Evolutionary conservation across 2,888 invertebrate species (phyloP).

Genomic region (Heliconius ismenius): DNA sequence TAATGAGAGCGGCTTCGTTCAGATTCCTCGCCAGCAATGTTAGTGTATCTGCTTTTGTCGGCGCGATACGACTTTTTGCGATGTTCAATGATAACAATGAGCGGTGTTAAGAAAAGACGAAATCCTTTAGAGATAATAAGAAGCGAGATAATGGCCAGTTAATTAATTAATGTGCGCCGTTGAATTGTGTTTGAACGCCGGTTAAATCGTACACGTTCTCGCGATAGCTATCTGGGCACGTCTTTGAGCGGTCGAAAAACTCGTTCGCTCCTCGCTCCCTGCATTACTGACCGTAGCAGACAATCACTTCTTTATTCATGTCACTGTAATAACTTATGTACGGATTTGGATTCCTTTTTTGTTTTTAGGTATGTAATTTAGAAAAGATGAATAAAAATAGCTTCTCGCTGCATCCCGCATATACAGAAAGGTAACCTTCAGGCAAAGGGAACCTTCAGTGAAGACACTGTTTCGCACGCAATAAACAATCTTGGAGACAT

Average conservation of each 20-base stretch:
- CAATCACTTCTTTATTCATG: conserved; percentile 21
- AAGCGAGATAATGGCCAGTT: conserved; percentile 60
- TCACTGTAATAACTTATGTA: conserved; percentile 11
- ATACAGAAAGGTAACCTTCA: too few species aligned
- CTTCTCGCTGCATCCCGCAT: too few species aligned
- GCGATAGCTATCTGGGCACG: conserved; percentile 43
- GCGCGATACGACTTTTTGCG: conserved; percentile 76
- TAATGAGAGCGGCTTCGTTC: conserved; percentile 76
- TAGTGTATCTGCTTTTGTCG: conserved; percentile 78
- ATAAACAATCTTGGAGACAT: too few species aligned
- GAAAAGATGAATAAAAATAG: too few species aligned
- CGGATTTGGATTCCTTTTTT: background rate
- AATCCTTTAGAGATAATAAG: conserved; percentile 64
- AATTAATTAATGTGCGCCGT: conserved; percentile 62
- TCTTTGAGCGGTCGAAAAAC: conserved; percentile 33
- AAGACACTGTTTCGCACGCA: too few species aligned
- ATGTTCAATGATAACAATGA: conserved; percentile 77
- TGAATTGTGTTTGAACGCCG: conserved; percentile 37
- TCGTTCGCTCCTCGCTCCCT: conserved; percentile 18
- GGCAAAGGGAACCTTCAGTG: too few species aligned
- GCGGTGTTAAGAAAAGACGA: conserved; percentile 69
- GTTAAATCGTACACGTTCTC: conserved; percentile 36
- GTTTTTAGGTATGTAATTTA: background rate
- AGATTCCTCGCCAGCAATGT: conserved; percentile 73
- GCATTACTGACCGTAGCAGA: conserved; percentile 9